Percentiles rank a stretch among this genome's conserved stretches.
Evolutionary conservation across 2,797 vertebrate species (phyloP).

Genomic region (Karalla daura): DNA sequence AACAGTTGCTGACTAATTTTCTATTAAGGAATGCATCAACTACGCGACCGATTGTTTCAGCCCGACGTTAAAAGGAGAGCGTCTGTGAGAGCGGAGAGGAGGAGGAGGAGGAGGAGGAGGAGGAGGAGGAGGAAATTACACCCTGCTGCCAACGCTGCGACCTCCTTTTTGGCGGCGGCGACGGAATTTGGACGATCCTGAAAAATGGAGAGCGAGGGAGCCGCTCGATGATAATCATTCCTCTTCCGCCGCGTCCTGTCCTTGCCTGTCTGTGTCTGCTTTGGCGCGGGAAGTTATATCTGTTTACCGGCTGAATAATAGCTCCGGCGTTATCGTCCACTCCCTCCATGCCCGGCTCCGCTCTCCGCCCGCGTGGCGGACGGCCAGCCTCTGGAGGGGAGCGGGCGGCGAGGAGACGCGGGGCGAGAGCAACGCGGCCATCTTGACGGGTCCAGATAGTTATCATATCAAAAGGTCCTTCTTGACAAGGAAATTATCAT

Average conservation of each 20-base stretch:
- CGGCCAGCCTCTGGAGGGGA: slow-evolving; percentile 11
- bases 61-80: neutral
- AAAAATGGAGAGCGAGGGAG: neutral
- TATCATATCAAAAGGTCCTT: slow-evolving; percentile 33
- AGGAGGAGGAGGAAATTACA: no score
- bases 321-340: slow-evolving; percentile 9
- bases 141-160: no score
- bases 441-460: slow-evolving; percentile 31
- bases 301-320: slow-evolving; percentile 32
- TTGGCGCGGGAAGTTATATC: slow-evolving; percentile 2
- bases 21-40: neutral
- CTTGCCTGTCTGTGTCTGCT: neutral
- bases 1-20: no score
- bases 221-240: neutral
- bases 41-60: neutral
- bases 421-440: slow-evolving; percentile 1
- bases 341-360: slow-evolving; percentile 13
- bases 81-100: neutral
- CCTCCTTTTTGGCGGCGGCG: neutral
- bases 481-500: slow-evolving; percentile 36
- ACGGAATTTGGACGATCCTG: neutral
- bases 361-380: slow-evolving; percentile 17
- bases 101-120: no score
- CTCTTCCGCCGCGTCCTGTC: neutral
- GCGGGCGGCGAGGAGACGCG: slow-evolving; percentile 4